Conservation (phyloP, 2,113 vertebrate genomes). For the Cheilinus undulatus region DNA sequence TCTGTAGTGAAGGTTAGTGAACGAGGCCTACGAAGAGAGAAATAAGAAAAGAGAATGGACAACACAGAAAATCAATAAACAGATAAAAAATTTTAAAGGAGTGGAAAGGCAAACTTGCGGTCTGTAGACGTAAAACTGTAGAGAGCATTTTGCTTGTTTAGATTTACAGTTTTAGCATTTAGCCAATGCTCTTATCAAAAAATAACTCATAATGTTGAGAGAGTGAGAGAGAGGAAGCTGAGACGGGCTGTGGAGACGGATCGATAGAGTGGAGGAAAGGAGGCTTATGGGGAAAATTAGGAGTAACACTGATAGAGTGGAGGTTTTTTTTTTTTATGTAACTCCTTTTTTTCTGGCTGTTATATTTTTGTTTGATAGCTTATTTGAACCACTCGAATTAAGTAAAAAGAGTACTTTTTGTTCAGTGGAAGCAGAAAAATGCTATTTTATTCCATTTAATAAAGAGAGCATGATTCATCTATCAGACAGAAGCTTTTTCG, state of each 20-base stretch:
- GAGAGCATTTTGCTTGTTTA: conserved; percentile 25
- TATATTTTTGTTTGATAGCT: not conserved
- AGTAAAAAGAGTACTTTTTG: not conserved
- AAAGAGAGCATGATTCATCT: not conserved
- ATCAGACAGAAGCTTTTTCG: not conserved
- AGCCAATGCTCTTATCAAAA: conserved; percentile 34
- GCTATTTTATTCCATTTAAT: not conserved
- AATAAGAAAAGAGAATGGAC: conserved; percentile 3
- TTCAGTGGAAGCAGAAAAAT: not conserved
- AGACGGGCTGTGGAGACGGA: conserved; percentile 20
- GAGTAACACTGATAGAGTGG: not conserved
- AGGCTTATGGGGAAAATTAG: not conserved
- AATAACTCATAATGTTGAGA: conserved; percentile 2
- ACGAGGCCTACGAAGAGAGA: not conserved
- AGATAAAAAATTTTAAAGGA: conserved; percentile 12
- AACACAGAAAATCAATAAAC: conserved; percentile 36
- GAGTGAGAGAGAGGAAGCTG: conserved; percentile 17
- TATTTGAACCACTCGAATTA: not conserved
- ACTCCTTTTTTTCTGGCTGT: too few species aligned
- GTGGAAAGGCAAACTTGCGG: conserved; percentile 1
- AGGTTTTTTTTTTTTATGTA: not conserved
- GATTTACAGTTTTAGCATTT: conserved; percentile 33
- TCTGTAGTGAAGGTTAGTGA: not conserved
- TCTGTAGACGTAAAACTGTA: conserved; percentile 6
- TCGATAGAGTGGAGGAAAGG: conserved; percentile 11